These are phyloP conservation scores for Euschistus heros DNA, from an alignment of 1,140 invertebrate species.

Conservation along the genomic window DNA sequence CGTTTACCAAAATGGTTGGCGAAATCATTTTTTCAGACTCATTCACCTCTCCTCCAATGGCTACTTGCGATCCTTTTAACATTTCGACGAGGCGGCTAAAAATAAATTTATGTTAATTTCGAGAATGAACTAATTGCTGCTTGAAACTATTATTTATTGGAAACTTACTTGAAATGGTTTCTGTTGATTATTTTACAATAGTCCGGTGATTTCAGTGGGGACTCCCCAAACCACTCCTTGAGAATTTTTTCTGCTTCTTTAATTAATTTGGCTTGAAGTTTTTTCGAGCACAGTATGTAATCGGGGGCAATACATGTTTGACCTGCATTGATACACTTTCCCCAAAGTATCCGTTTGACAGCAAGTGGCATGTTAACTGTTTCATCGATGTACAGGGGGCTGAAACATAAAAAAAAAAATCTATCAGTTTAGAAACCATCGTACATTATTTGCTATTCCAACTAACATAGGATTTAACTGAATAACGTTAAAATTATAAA, in stretches of 20 bases:
- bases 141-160: background rate
- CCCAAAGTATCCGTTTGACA: conserved; percentile 79
- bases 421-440: too few species aligned
- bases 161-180: conserved; percentile 59
- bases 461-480: too few species aligned
- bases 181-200: conserved; percentile 76
- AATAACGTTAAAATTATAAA: too few species aligned
- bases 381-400: conserved; percentile 75
- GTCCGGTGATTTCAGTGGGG: conserved; percentile 68
- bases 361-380: conserved; percentile 62
- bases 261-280: conserved; percentile 59
- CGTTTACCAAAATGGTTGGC: conserved; percentile 72
- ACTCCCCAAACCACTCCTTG: conserved; percentile 75
- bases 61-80: conserved; percentile 56
- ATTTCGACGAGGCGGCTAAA: conserved; percentile 49
- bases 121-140: background rate
- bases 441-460: too few species aligned
- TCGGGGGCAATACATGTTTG: conserved; percentile 98
- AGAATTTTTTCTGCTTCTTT: conserved; percentile 52
- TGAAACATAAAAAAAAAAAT: conserved; percentile 35
- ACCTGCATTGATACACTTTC: conserved; percentile 85
- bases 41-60: conserved; percentile 66
- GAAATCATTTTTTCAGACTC: conserved; percentile 63
- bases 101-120: conserved; percentile 32
- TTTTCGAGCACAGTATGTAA: conserved; percentile 81